Percentiles rank a stretch among this genome's conserved stretches.
phyloP scores from a whole-genome alignment of 1,140 invertebrate genomes.

The Ceratitis capitata region DNA sequence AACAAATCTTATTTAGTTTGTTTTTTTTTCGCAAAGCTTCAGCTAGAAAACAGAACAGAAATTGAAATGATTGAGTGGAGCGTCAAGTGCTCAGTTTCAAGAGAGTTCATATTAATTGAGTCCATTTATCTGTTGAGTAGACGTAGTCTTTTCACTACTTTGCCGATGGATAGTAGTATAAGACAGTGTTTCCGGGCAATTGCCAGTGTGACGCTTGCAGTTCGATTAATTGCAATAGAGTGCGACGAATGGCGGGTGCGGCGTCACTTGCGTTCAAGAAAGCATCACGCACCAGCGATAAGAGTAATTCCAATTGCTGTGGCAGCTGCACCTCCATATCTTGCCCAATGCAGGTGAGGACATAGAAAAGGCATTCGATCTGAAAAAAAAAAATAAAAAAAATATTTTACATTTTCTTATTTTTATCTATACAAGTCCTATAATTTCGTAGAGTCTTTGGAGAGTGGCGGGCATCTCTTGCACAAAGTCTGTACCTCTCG shows the following conservation, averaged over 20 bases:
- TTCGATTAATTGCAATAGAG: slow-evolving; percentile 87
- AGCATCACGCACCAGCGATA: slow-evolving; percentile 83
- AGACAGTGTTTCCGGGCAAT: slow-evolving; percentile 83
- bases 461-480: too few species aligned
- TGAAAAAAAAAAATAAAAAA: slow-evolving; percentile 64
- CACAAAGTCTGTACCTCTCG: too few species aligned
- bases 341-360: slow-evolving; percentile 84
- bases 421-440: too few species aligned
- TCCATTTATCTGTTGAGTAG: background rate
- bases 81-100: background rate
- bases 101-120: background rate
- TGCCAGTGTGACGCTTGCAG: slow-evolving; percentile 89
- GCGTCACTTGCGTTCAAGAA: slow-evolving; percentile 78
- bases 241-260: slow-evolving; percentile 77
- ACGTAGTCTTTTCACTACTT: slow-evolving; percentile 60
- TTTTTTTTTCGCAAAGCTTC: too few species aligned
- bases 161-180: slow-evolving; percentile 86
- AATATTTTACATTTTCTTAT: background rate
- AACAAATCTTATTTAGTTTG: too few species aligned
- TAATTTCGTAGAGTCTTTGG: too few species aligned
- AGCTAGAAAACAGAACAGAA: background rate
- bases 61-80: slow-evolving; percentile 10
- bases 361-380: slow-evolving; percentile 88
- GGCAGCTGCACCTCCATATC: slow-evolving; percentile 85
- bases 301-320: slow-evolving; percentile 78